These are phyloP conservation scores for Stegastes partitus DNA, from an alignment of 2,113 vertebrate species.

Conservation along the genomic window DNA sequence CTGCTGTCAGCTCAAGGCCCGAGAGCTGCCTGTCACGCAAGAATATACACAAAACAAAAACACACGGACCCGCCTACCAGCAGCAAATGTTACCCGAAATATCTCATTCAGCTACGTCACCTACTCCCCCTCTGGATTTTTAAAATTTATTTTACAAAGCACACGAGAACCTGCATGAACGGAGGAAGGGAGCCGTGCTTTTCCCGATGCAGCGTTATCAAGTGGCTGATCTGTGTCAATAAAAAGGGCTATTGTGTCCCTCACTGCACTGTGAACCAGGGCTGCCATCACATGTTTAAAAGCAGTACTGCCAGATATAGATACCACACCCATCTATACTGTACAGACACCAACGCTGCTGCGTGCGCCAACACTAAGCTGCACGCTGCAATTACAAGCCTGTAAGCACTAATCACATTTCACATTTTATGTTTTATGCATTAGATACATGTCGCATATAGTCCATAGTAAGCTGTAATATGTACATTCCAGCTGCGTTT, in stretches of 20 bases:
- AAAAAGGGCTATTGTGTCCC: constrained; percentile 8
- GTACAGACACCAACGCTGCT: not conserved
- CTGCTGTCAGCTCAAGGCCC: constrained; percentile 66
- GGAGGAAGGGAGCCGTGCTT: not conserved
- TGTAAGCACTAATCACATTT: no score
- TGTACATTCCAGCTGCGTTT: not conserved
- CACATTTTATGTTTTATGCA: no score
- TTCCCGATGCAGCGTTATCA: not conserved
- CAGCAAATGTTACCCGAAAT: constrained; percentile 33
- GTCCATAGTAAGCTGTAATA: no score
- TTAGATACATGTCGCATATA: no score
- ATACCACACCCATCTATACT: constrained; percentile 17
- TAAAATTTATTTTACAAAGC: no score
- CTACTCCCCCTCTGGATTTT: constrained; percentile 1
- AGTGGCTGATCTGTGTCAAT: constrained; percentile 15
- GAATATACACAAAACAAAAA: constrained; percentile 28
- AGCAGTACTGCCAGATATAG: constrained; percentile 51
- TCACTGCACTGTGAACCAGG: constrained; percentile 35
- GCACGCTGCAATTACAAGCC: not conserved
- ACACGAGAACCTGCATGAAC: not conserved
- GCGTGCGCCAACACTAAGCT: not conserved
- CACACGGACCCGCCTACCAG: constrained; percentile 31
- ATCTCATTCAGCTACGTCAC: constrained; percentile 3
- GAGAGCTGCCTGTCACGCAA: constrained; percentile 52
- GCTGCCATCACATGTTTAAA: constrained; percentile 68